A percentile compares a stretch with the other conserved stretches of the same genome.
These are phyloP conservation scores for Eugnorisma glareosa DNA, from an alignment of 2,888 invertebrate genomes.

Conservation along the genomic window DNA sequence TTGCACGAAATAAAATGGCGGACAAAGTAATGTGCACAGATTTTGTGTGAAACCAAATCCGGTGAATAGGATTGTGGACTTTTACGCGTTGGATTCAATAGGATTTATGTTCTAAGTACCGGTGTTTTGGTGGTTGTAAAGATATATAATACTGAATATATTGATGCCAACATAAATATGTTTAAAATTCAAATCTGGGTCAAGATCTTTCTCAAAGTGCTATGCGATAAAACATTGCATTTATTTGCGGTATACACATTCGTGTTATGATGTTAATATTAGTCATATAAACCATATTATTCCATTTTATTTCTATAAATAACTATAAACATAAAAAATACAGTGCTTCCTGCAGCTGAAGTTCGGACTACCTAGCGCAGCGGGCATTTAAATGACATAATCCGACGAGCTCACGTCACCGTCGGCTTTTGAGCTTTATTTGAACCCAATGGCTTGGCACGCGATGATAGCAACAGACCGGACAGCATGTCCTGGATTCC, in stretches of 20 bases:
- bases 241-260: neutral
- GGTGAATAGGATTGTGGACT: conserved; percentile 45
- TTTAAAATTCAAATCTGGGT: neutral
- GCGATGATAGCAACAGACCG: too few relatives aligned
- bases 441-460: too few relatives aligned
- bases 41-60: conserved; percentile 42
- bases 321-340: neutral
- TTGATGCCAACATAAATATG: neutral
- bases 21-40: conserved; percentile 51
- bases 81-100: conserved; percentile 42
- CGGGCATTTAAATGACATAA: too few relatives aligned
- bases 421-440: too few relatives aligned
- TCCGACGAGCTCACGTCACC: too few relatives aligned
- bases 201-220: neutral
- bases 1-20: conserved; percentile 59
- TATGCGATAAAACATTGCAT: neutral
- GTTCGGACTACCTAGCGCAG: too few relatives aligned
- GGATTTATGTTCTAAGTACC: conserved; percentile 46
- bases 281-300: neutral
- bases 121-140: conserved; percentile 1
- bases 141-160: neutral
- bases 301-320: neutral
- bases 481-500: too few relatives aligned
- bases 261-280: neutral
- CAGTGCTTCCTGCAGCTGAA: neutral